Conservation (phyloP, 2,888 invertebrate genomes). For the Laspeyria flexula region DNA sequence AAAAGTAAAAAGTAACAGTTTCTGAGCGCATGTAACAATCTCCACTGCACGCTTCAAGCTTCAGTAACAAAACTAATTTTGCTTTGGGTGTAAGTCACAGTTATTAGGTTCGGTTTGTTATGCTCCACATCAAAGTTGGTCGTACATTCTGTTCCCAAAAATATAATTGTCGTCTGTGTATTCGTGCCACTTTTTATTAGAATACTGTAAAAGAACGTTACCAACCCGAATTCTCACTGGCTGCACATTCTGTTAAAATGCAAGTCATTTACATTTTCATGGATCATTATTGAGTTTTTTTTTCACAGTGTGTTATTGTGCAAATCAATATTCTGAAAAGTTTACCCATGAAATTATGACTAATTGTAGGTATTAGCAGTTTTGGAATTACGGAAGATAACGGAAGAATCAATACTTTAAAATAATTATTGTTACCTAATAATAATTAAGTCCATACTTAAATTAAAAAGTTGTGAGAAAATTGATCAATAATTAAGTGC, state of each 20-base stretch:
- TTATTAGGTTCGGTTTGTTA: slow-evolving; percentile 35
- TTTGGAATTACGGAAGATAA: too few relatives aligned
- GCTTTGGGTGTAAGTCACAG: slow-evolving; percentile 27
- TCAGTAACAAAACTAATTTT: slow-evolving; percentile 31
- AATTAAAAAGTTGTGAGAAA: too few relatives aligned
- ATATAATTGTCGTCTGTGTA: slow-evolving; percentile 6
- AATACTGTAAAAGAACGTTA: background rate
- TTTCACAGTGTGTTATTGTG: too few relatives aligned
- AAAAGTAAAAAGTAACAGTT: slow-evolving; percentile 6
- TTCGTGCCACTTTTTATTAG: slow-evolving; percentile 1
- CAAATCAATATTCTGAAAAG: too few relatives aligned
- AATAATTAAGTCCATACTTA: too few relatives aligned
- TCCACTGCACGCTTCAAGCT: slow-evolving; percentile 43
- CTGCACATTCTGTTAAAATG: background rate
- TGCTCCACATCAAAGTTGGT: slow-evolving; percentile 27
- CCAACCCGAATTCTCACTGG: background rate
- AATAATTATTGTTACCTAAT: too few relatives aligned
- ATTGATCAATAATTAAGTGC: too few relatives aligned
- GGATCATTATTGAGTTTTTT: too few relatives aligned
- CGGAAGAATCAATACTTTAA: too few relatives aligned
- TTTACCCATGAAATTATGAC: too few relatives aligned
- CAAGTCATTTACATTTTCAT: too few relatives aligned
- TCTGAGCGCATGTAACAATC: slow-evolving; percentile 22
- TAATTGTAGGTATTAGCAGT: too few relatives aligned
- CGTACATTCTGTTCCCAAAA: slow-evolving; percentile 6